Evolutionary conservation across 2,888 invertebrate species (phyloP), one percentile per base, ranked within the genome.

Genomic region (Myopa testacea): DNA sequence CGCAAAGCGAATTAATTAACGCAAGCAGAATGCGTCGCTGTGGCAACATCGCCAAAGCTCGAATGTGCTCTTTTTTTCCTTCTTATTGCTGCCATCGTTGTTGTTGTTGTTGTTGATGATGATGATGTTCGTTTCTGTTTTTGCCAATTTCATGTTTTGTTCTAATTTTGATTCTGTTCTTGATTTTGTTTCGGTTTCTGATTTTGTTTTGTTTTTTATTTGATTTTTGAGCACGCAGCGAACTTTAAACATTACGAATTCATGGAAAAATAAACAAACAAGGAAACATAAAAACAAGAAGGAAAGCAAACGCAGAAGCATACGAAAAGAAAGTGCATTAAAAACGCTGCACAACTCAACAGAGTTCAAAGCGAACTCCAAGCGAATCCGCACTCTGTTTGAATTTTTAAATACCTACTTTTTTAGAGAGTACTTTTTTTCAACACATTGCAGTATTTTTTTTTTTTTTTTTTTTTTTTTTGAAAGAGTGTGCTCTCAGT

Each of bases 1-100:
- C 80, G 79, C 81, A 82, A 83, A 82, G 82, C 82, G 82, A 84
- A 84, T 84, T 85, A 84, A 85, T 85, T 84, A 83, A 84, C 78
- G 63, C 77, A 74, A 62, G n/a, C 26, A 34, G 45, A 68, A 45
- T 37, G 63, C 63, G 63, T 65, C 63, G 63, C 34, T 65, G 63
- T 37, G 26, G 63, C 63, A 34, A 26, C 50, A 14, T 50, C 50
- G 50, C 50, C 1, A 14, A 8, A 10, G 50, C 50, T 1, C 50
- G 50, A 10, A 8, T 8, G 10, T 50, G 50, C 3, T 50, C 50
- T 8, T 50, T 14, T 8, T 26, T 3, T 50, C 1, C 50, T 50
- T 8, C 50, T 50, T 14, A 3, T 50, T 14, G 50, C 50, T 50
- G 50, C 50, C 50, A 14, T 50, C 50, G 50, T 14, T 55, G 55